Conservation (phyloP, 64 coral and sea anemone species). For the Montipora foliosa region DNA sequence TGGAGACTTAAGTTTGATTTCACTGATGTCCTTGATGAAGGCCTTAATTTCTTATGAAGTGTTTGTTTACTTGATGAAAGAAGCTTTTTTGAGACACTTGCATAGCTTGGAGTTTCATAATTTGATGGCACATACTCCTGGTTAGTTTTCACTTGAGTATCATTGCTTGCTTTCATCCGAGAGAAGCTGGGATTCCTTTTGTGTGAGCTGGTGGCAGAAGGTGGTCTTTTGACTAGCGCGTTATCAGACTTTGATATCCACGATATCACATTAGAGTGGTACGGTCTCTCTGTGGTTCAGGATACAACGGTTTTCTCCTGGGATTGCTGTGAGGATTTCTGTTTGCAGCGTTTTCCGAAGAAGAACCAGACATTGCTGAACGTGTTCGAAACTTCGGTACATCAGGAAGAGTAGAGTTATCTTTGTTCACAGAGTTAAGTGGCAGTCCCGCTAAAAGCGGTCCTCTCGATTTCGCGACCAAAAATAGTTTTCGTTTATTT, state of each 20-base stretch:
- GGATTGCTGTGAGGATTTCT: conserved; percentile 62
- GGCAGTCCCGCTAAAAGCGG: too few species aligned
- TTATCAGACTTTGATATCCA: conserved; percentile 66
- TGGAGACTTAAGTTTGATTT: conserved; percentile 10
- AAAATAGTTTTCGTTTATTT: too few species aligned
- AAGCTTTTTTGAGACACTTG: not conserved
- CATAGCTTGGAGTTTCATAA: conserved; percentile 27
- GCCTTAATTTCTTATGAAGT: conserved; percentile 29
- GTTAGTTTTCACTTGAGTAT: not conserved
- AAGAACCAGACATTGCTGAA: conserved; percentile 10
- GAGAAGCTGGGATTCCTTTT: too few species aligned
- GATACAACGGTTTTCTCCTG: conserved; percentile 86
- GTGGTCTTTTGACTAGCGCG: too few species aligned
- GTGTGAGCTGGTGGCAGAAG: too few species aligned
- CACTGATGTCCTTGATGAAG: conserved; percentile 20
- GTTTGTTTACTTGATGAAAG: conserved; percentile 37
- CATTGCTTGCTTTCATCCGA: too few species aligned
- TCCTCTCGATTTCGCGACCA: too few species aligned
- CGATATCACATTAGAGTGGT: conserved; percentile 79
- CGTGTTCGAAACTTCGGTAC: conserved; percentile 27
- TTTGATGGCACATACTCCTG: conserved; percentile 29
- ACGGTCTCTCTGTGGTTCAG: conserved; percentile 48
- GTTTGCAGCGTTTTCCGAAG: conserved; percentile 37
- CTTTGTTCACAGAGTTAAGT: conserved; percentile 29
- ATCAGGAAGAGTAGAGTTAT: conserved; percentile 26